Evolutionary conservation across 2,797 vertebrate species (phyloP).

Genomic region (Antennarius maculatus): DNA sequence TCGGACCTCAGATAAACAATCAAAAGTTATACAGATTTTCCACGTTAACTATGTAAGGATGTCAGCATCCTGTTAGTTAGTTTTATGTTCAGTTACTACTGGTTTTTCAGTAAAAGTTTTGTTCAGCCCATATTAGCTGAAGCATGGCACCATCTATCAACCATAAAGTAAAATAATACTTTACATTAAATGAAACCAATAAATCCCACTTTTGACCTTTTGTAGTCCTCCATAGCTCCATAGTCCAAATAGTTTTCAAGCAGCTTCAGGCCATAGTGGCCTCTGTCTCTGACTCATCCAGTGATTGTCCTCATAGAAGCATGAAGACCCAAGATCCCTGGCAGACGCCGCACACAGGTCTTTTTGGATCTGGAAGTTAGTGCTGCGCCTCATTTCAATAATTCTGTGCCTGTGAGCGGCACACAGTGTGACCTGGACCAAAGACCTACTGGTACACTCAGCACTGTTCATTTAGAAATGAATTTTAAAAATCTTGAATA

Average conservation of each 20-base stretch:
- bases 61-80: background rate
- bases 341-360: conserved; percentile 53
- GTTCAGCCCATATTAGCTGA: background rate
- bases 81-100: too few relatives aligned
- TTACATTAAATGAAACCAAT: background rate
- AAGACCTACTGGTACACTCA: conserved; percentile 66
- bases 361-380: conserved; percentile 72
- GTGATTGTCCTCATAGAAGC: conserved; percentile 62
- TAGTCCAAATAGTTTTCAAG: conserved; percentile 17
- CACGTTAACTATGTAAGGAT: too few relatives aligned
- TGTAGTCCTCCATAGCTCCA: conserved; percentile 8
- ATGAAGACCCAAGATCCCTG: conserved; percentile 49
- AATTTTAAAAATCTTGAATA: conserved; percentile 9
- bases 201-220: conserved; percentile 8
- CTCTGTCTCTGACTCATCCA: conserved; percentile 52
- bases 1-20: too few relatives aligned
- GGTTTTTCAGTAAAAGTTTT: background rate
- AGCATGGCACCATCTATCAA: background rate
- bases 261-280: conserved; percentile 14
- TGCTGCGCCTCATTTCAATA: conserved; percentile 72
- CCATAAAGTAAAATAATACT: background rate
- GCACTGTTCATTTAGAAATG: conserved; percentile 19
- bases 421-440: conserved; percentile 71
- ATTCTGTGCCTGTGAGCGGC: conserved; percentile 66
- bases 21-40: conserved; percentile 8